Conservation (phyloP, 2,797 vertebrate species). For the Lophotriccus pileatus region DNA sequence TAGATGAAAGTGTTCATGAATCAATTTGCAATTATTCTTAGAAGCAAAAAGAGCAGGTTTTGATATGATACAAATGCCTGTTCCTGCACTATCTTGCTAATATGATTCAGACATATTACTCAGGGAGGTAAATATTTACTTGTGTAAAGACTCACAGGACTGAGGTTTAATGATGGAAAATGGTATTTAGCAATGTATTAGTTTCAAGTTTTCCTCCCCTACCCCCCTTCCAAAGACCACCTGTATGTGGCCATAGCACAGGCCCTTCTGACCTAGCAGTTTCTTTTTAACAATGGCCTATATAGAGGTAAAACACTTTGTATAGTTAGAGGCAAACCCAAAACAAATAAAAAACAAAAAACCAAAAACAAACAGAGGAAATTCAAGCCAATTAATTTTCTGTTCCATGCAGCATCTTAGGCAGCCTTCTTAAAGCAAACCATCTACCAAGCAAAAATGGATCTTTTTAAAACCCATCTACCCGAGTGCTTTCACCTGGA, state of each 20-base stretch:
- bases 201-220: not conserved
- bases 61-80: not conserved
- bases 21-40: not conserved
- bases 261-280: not conserved
- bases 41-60: not conserved
- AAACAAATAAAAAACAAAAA: not conserved
- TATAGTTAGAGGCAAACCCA: not conserved
- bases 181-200: not conserved
- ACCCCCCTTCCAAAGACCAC: not conserved
- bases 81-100: not conserved
- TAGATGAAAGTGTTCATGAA: not conserved
- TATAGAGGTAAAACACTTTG: not conserved
- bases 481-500: not conserved
- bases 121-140: not conserved
- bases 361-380: not conserved
- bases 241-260: too few species aligned
- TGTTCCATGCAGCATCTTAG: not conserved
- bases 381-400: not conserved
- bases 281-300: not conserved
- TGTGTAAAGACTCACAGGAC: not conserved
- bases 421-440: not conserved
- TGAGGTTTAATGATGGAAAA: not conserved
- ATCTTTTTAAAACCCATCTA: not conserved
- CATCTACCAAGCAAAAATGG: not conserved
- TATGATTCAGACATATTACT: not conserved